These are phyloP conservation scores for Arrhopalites spinosus DNA, from an alignment of 2,888 invertebrate species.

Conservation along the genomic window DNA sequence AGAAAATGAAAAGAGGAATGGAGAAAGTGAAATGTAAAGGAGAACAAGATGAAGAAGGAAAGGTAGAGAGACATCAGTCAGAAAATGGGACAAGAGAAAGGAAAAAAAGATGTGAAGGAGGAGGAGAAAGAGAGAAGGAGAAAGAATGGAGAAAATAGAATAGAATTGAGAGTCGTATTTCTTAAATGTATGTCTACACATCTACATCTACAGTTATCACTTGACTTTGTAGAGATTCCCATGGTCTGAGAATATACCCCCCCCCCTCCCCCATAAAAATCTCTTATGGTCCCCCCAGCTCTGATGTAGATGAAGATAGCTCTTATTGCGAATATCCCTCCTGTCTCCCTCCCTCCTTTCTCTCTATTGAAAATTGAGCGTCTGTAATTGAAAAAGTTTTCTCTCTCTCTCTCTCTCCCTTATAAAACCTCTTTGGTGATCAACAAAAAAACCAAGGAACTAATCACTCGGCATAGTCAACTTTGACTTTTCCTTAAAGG, in stretches of 20 bases:
- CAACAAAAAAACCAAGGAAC: constrained; percentile 30
- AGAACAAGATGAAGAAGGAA: background rate
- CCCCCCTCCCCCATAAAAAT: no score
- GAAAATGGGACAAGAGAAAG: background rate
- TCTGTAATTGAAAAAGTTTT: constrained; percentile 48
- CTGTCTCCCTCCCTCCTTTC: background rate
- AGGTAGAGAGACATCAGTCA: background rate
- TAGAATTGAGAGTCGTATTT: background rate
- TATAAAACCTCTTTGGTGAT: constrained; percentile 23
- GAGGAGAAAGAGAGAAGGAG: background rate
- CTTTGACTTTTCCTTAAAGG: background rate
- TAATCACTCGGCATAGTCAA: constrained; percentile 29
- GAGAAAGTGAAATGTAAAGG: background rate
- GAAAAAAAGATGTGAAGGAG: background rate
- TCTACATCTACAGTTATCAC: background rate
- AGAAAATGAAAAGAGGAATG: background rate
- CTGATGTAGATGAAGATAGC: background rate
- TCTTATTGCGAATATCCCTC: constrained; percentile 8
- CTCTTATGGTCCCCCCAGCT: background rate
- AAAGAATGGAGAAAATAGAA: background rate
- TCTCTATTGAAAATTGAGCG: constrained; percentile 32
- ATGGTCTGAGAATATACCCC: no score
- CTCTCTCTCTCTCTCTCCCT: no score
- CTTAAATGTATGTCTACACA: background rate
- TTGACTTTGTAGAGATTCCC: background rate